phyloP scores from a whole-genome alignment of 2,888 invertebrate species.

The Amphimallon solstitiale region DNA sequence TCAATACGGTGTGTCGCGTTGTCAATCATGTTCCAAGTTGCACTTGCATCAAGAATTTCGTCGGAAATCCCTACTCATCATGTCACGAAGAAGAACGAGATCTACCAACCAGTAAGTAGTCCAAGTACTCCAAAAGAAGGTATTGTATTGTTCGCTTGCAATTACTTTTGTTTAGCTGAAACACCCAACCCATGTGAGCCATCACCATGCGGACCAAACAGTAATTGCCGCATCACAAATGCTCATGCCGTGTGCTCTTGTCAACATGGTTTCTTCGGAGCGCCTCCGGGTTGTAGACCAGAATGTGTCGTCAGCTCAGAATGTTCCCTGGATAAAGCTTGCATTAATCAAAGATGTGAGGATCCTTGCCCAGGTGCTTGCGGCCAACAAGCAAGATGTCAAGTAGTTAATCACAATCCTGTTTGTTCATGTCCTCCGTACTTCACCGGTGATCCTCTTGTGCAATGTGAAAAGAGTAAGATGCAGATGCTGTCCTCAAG shows the following conservation, averaged over 20 bases:
- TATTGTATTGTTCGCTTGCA: not conserved
- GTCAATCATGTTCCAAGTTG: constrained; percentile 86
- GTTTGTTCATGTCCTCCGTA: constrained; percentile 72
- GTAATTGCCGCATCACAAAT: constrained; percentile 67
- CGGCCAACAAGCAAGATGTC: constrained; percentile 68
- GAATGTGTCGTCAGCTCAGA: constrained; percentile 71
- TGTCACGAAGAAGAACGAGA: constrained; percentile 68
- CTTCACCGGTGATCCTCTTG: constrained; percentile 70
- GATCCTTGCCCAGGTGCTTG: constrained; percentile 73
- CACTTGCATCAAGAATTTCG: constrained; percentile 78
- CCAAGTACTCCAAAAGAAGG: not conserved
- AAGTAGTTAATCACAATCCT: constrained; percentile 71
- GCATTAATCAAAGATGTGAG: constrained; percentile 71
- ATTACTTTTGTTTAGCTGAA: constrained; percentile 51
- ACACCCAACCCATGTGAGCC: constrained; percentile 71
- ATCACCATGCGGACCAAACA: constrained; percentile 71
- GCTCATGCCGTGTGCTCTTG: constrained; percentile 72
- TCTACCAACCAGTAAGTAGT: not conserved
- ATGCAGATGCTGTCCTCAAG: not conserved
- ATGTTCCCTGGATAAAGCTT: constrained; percentile 70
- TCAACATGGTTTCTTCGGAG: constrained; percentile 68
- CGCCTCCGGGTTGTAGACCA: constrained; percentile 70
- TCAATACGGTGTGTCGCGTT: constrained; percentile 84
- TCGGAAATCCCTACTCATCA: constrained; percentile 85
- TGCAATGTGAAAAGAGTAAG: constrained; percentile 65